phyloP scores from a whole-genome alignment of 1,140 invertebrate species.

The Dendrolimus kikuchii region DNA sequence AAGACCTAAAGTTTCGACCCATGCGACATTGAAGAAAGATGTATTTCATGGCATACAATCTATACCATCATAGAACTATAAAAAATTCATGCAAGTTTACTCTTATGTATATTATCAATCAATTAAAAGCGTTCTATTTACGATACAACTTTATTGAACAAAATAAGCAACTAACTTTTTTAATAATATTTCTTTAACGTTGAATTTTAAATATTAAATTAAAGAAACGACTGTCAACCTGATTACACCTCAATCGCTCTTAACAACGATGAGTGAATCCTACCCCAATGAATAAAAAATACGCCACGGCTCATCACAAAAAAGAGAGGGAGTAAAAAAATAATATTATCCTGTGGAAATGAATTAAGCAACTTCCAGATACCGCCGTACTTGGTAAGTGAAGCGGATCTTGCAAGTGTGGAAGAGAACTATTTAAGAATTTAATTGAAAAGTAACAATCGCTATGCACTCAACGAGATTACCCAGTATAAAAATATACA shows the following conservation, averaged over 20 bases:
- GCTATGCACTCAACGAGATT: no score
- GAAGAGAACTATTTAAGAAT: conserved; percentile 18
- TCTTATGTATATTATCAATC: no score
- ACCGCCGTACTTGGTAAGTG: conserved; percentile 36
- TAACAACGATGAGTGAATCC: conserved; percentile 40
- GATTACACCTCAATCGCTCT: conserved; percentile 48
- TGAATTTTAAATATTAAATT: conserved; percentile 4
- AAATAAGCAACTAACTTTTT: no score
- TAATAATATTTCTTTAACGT: neutral
- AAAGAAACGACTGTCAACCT: conserved; percentile 30
- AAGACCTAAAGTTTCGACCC: conserved; percentile 2
- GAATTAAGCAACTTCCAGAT: conserved; percentile 67
- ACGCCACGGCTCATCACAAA: conserved; percentile 53
- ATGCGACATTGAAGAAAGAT: neutral
- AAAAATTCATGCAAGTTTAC: no score
- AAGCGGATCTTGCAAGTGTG: conserved; percentile 14
- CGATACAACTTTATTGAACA: no score
- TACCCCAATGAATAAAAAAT: conserved; percentile 68
- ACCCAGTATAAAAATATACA: no score
- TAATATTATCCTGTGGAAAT: conserved; percentile 71
- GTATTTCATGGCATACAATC: no score
- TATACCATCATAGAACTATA: no score
- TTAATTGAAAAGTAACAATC: no score
- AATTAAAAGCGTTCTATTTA: no score
- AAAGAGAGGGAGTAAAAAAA: conserved; percentile 67